Evolutionary conservation across 64 coral and sea anemone species (phyloP).

Genomic region (Actinia tenebrosa): DNA sequence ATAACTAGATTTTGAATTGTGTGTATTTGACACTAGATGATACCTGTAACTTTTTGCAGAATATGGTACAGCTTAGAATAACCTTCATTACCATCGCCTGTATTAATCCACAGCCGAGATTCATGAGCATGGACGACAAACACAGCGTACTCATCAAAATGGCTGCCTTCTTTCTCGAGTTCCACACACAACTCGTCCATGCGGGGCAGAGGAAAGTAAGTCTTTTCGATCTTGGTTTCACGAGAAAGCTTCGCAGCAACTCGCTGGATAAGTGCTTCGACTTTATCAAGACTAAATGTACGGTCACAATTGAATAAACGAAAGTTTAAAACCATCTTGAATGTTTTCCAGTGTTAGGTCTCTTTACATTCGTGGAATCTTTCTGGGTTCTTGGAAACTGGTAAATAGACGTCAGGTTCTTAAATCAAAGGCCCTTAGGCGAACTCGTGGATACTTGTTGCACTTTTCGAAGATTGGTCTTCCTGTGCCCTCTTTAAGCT

Average conservation of each 20-base stretch:
- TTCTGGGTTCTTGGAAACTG: too few relatives aligned
- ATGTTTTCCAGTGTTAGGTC: not conserved
- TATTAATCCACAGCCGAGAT: conserved; percentile 51
- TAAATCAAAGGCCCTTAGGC: too few relatives aligned
- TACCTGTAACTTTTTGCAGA: conserved; percentile 40
- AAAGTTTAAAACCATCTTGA: conserved; percentile 1
- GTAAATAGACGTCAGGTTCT: too few relatives aligned
- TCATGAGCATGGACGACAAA: conserved; percentile 83
- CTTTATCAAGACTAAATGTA: conserved; percentile 44
- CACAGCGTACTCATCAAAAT: conserved; percentile 45
- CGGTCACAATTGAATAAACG: conserved; percentile 75
- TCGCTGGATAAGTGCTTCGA: conserved; percentile 16
- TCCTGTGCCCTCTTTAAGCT: too few relatives aligned
- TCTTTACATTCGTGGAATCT: too few relatives aligned
- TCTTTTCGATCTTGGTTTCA: conserved; percentile 1
- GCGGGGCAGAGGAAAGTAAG: conserved; percentile 40
- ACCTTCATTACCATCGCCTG: conserved; percentile 45
- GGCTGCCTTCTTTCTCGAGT: not conserved
- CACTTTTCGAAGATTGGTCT: too few relatives aligned
- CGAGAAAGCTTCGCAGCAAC: not conserved
- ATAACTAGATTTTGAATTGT: too few relatives aligned
- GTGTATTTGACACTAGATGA: too few relatives aligned
- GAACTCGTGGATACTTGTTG: too few relatives aligned
- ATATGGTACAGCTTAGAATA: conserved; percentile 57
- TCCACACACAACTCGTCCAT: conserved; percentile 33